Evolutionary conservation across 2,113 vertebrate genomes (phyloP).

Genomic region (Phainopepla nitens): DNA sequence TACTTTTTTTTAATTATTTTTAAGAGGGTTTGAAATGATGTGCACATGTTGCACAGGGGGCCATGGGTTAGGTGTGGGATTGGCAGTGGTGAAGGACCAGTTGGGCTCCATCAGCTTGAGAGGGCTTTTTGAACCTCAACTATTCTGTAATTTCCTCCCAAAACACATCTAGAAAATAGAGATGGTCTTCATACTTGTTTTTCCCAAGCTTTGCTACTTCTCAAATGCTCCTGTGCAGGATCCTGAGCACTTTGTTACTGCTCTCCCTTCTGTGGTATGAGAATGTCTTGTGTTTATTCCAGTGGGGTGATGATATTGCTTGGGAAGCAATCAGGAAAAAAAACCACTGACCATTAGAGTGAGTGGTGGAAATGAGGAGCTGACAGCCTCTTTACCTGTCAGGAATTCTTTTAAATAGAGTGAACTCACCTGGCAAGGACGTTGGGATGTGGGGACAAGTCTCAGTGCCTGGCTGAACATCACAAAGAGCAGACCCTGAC

Average conservation of each 20-base stretch:
- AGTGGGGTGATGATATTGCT: neutral
- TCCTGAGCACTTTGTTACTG: neutral
- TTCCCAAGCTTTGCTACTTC: neutral
- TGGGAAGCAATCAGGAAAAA: neutral
- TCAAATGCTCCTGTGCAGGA: neutral
- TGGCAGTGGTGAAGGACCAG: neutral
- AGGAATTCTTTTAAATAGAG: neutral
- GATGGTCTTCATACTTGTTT: rapidly evolving
- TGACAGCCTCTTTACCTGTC: neutral
- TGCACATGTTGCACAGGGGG: neutral
- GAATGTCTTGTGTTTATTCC: rapidly evolving
- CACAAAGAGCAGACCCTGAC: rapidly evolving
- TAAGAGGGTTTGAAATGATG: no score
- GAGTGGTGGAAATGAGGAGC: neutral
- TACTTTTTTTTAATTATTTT: no score
- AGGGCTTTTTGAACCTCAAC: neutral
- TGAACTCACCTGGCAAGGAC: rapidly evolving
- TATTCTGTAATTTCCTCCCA: neutral
- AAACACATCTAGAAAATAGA: neutral
- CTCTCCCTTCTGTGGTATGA: neutral
- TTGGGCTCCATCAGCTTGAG: neutral
- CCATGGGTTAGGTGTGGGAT: neutral
- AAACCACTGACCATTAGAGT: neutral
- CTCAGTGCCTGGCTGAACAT: rapidly evolving
- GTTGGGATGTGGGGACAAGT: neutral